These are phyloP conservation scores for Agrilus biguttatus DNA, from an alignment of 2,888 invertebrate species.

Conservation along the genomic window DNA sequence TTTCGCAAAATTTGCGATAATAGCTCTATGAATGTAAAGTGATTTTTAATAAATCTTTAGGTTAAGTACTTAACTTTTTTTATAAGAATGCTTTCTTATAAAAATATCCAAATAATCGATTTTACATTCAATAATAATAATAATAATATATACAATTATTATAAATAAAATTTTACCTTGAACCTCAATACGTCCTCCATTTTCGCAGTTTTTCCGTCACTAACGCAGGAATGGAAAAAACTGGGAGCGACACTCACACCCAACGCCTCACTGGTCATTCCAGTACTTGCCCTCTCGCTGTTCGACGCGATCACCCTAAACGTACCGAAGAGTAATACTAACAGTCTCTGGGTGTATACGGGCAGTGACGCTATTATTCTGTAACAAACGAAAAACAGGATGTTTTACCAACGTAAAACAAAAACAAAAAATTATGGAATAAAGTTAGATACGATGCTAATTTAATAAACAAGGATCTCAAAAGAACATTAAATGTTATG, in stretches of 20 bases:
- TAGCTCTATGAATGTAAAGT: no score
- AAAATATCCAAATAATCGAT: no score
- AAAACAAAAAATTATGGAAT: no score
- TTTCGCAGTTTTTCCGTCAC: conserved; percentile 85
- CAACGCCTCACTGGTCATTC: conserved; percentile 90
- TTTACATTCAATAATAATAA: no score
- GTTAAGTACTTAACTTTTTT: no score
- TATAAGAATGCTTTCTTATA: no score
- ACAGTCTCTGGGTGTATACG: conserved; percentile 77
- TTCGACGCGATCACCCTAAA: conserved; percentile 90
- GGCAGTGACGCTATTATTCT: conserved; percentile 82
- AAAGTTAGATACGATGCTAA: neutral
- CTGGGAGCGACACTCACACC: conserved; percentile 93
- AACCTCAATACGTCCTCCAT: conserved; percentile 92
- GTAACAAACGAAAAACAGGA: conserved; percentile 9
- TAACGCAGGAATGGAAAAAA: conserved; percentile 91
- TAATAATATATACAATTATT: no score
- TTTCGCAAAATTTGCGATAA: no score
- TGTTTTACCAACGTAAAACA: no score
- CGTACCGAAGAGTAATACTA: conserved; percentile 93
- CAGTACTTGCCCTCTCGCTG: conserved; percentile 77
- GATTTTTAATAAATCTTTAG: no score
- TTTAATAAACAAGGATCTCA: neutral
- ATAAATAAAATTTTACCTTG: conserved; percentile 49
- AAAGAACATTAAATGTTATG: no score